Conservation (phyloP, 2,888 invertebrate species). For the Lutraria lutraria region DNA sequence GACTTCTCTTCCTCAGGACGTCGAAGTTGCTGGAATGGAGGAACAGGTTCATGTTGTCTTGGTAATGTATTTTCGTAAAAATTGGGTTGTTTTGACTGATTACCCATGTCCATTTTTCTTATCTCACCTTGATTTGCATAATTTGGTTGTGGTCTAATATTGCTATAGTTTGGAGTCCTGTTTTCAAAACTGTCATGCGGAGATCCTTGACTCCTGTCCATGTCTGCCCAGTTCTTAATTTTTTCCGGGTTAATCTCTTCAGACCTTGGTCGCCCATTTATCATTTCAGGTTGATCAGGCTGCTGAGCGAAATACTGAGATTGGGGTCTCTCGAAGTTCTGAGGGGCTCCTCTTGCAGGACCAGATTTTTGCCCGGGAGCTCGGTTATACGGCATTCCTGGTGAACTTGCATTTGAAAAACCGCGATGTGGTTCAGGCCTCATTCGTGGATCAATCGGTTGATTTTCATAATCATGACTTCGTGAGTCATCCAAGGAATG, state of each 20-base stretch:
- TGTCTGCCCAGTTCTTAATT: slow-evolving; percentile 83
- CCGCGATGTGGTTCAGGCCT: slow-evolving; percentile 59
- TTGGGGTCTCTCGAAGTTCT: slow-evolving; percentile 79
- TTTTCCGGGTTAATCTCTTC: slow-evolving; percentile 79
- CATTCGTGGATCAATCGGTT: slow-evolving; percentile 74
- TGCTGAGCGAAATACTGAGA: slow-evolving; percentile 79
- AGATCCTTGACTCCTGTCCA: slow-evolving; percentile 74
- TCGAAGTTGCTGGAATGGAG: slow-evolving; percentile 81
- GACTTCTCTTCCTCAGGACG: slow-evolving; percentile 70
- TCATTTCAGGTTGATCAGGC: slow-evolving; percentile 70
- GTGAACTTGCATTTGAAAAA: slow-evolving; percentile 62
- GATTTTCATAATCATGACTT: slow-evolving; percentile 83
- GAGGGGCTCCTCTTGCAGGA: slow-evolving; percentile 55
- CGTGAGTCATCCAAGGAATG: slow-evolving; percentile 68
- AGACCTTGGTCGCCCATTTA: slow-evolving; percentile 77
- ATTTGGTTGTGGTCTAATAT: slow-evolving; percentile 75
- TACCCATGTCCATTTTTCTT: slow-evolving; percentile 82
- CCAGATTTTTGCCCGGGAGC: slow-evolving; percentile 44
- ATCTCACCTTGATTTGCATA: slow-evolving; percentile 82
- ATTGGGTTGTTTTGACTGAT: slow-evolving; percentile 78
- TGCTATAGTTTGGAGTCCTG: slow-evolving; percentile 73
- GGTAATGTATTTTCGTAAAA: slow-evolving; percentile 83
- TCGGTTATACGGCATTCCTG: slow-evolving; percentile 44
- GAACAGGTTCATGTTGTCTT: slow-evolving; percentile 76
- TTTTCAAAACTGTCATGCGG: slow-evolving; percentile 75